Base-by-base conservation (phyloP, 2,797 vertebrate genomes). In the Anguilla obscura region DNA sequence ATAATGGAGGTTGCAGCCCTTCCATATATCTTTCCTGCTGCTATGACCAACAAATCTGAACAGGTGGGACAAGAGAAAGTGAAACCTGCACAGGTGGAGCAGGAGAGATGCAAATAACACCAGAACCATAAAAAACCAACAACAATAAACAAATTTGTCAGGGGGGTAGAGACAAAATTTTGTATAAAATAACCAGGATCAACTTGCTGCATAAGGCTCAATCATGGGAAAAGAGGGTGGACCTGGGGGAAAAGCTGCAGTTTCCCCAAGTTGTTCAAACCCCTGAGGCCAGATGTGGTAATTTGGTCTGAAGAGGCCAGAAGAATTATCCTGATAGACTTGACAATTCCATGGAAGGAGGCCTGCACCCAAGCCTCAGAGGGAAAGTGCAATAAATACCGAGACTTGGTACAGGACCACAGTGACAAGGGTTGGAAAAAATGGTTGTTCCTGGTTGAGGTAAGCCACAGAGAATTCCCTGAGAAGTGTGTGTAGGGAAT, bases 221-320 rank as follows among this genome's bases (percentile, higher is more conserved):
- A 21, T 71, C 18, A 18, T 76, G 83, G 87, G 83, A 88, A n/a
- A 88, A 58, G 84, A 88, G 33, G 66, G 71, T 88, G 48, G 84
- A 88, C 24, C 63, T 69, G 18, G 63, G 24, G n/a, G 24, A 18
- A n/a, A n/a, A 69, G 21, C 63, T 69, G 24, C 63, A 69, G 63
- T 69, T 69, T 69, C 63, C 21, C 63, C 21, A 24, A 10, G 6
- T 71, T 71, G 69, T 14, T 16, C 69, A 71, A 33, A 71, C 8
- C 69, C 69, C 16, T 27, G 69, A 71, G 69, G 16, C n/a, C 27
- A 7, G 69, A 9, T 14, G 8, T 6, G 69, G 69, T 71, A 5
- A 27, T 71, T 7, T 71, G 18, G 60, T 71, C 69, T 71, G 69
- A 9, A 14, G 30, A 71, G 69, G 69, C 30, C 10, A 71, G 69